These are phyloP conservation scores for Sinella curviseta DNA, from an alignment of 1,140 invertebrate genomes.

Conservation along the genomic window DNA sequence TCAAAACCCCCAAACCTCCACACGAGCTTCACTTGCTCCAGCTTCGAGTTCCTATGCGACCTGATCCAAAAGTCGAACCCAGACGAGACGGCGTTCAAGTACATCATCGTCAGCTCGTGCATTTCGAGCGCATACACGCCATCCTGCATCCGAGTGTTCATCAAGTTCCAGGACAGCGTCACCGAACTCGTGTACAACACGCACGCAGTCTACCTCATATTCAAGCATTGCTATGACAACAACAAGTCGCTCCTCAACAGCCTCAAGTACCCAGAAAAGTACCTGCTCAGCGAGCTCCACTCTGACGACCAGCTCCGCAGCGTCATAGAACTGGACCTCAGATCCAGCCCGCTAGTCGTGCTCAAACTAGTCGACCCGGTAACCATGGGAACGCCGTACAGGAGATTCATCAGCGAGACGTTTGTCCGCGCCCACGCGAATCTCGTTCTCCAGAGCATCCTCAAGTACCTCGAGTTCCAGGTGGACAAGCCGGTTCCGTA, in stretches of 20 bases:
- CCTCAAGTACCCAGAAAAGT: neutral
- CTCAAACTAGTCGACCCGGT: neutral
- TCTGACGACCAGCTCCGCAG: neutral
- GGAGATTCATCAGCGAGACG: neutral
- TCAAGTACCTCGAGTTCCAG: neutral
- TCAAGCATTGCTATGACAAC: neutral
- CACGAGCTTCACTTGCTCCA: neutral
- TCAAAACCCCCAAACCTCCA: neutral
- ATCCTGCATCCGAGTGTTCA: neutral
- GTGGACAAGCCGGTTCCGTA: neutral
- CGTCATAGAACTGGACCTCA: neutral
- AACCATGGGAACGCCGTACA: conserved; percentile 1
- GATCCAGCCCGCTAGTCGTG: neutral
- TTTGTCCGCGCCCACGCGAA: neutral
- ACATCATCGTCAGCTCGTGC: neutral
- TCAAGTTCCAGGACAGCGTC: neutral
- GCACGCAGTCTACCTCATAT: neutral
- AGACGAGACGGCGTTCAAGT: neutral
- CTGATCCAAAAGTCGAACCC: neutral
- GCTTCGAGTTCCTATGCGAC: conserved; percentile 7
- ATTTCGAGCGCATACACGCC: neutral
- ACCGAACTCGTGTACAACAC: neutral
- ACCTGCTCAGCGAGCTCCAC: neutral
- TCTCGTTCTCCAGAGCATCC: neutral
- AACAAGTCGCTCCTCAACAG: neutral